These are phyloP conservation scores for Lasioglossum lativentre DNA, from an alignment of 2,888 invertebrate genomes.

Conservation along the genomic window DNA sequence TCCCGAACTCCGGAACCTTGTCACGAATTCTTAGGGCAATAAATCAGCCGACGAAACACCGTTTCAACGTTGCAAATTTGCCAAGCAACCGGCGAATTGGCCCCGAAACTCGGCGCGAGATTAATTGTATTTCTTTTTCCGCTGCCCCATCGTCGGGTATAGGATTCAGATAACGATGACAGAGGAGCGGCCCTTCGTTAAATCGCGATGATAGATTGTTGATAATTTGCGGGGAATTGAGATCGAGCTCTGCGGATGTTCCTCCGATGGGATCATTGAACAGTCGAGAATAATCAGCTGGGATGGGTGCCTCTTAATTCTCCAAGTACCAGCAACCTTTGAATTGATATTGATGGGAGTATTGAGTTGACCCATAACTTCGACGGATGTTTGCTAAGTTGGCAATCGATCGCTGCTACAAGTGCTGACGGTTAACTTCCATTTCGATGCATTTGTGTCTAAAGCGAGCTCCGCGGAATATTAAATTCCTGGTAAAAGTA, in stretches of 20 bases:
- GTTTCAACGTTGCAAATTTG: conserved; percentile 20
- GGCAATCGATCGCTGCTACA: background rate
- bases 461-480: background rate
- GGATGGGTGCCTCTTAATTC: background rate
- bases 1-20: conserved; percentile 49
- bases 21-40: conserved; percentile 56
- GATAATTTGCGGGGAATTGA: background rate
- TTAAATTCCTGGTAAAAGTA: background rate
- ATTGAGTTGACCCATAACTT: conserved; percentile 3
- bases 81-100: background rate
- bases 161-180: background rate
- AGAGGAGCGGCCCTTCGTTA: background rate
- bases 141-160: background rate
- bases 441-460: background rate
- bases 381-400: conserved; percentile 7
- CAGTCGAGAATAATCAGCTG: conserved; percentile 8
- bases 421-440: background rate
- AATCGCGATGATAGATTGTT: conserved; percentile 22
- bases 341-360: background rate
- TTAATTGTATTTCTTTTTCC: conserved; percentile 12
- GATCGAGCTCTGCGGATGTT: background rate
- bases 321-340: background rate
- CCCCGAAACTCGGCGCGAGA: background rate
- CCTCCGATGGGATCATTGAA: background rate
- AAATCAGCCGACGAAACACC: conserved; percentile 42